These are phyloP conservation scores for Ciona savignyi DNA, from an alignment of 23 tunicate species.

Conservation along the genomic window DNA sequence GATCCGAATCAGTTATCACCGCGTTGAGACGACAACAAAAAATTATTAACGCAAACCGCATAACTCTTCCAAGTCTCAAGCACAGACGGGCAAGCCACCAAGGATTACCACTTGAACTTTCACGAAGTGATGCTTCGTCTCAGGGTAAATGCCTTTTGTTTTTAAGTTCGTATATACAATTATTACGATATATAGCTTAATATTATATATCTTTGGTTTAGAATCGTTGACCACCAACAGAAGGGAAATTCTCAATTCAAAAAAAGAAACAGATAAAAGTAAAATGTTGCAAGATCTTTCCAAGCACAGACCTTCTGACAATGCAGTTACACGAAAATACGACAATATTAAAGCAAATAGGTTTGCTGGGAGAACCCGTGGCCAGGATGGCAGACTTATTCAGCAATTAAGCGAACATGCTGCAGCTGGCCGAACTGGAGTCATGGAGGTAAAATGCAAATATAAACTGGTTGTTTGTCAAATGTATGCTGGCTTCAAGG, in stretches of 20 bases:
- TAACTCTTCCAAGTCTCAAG: background rate
- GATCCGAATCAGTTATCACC: conserved; percentile 11
- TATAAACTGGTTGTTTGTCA: no score
- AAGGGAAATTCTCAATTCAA: no score
- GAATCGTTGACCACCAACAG: no score
- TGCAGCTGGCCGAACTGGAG: background rate
- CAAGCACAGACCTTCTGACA: background rate
- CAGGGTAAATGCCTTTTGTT: no score
- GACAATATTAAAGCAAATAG: background rate
- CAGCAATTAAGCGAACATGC: conserved; percentile 2
- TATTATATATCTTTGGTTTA: no score
- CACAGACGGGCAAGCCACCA: background rate
- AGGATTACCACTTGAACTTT: background rate
- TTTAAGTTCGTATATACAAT: no score
- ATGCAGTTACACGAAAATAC: background rate
- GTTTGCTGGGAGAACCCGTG: conserved; percentile 1
- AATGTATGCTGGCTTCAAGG: no score
- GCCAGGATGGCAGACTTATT: background rate
- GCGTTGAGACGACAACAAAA: conserved; percentile 11
- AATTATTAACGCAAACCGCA: background rate
- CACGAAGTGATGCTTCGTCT: background rate
- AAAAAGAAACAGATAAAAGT: no score
- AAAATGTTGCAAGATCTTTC: no score
- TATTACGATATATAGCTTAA: no score
- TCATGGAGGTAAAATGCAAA: conserved; percentile 3